Conservation (phyloP, 2,797 vertebrate species). For the Myotis findleyi region DNA sequence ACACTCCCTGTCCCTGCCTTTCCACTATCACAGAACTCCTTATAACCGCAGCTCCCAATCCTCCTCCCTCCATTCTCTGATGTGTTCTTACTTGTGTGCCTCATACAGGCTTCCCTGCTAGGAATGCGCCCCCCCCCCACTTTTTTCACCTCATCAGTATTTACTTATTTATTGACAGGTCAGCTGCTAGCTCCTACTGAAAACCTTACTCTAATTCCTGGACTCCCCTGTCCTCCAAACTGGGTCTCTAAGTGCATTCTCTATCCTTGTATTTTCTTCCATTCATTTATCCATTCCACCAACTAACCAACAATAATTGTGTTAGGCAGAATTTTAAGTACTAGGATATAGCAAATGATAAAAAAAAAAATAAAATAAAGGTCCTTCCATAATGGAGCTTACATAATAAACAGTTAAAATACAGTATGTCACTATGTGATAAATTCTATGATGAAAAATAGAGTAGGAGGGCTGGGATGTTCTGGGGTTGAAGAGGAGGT, state of each 20-base stretch:
- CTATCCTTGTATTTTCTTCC: neutral
- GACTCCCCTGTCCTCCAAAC: neutral
- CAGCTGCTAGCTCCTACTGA: neutral
- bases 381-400: neutral
- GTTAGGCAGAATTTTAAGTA: constrained; percentile 16
- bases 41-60: no score
- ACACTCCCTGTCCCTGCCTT: neutral
- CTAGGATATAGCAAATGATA: neutral
- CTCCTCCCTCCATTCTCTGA: no score
- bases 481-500: neutral
- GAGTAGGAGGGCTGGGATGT: neutral
- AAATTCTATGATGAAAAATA: neutral
- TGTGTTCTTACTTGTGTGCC: neutral
- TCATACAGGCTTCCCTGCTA: neutral
- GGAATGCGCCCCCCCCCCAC: neutral
- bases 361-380: neutral
- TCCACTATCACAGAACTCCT: neutral
- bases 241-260: constrained; percentile 11
- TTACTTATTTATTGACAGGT: neutral
- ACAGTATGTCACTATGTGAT: neutral
- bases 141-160: neutral
- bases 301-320: neutral
- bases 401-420: neutral
- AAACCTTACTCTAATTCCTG: neutral
- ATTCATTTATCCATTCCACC: neutral